Evolutionary conservation across 2,888 invertebrate genomes (phyloP).

Genomic region (Monoplex corrugatus): DNA sequence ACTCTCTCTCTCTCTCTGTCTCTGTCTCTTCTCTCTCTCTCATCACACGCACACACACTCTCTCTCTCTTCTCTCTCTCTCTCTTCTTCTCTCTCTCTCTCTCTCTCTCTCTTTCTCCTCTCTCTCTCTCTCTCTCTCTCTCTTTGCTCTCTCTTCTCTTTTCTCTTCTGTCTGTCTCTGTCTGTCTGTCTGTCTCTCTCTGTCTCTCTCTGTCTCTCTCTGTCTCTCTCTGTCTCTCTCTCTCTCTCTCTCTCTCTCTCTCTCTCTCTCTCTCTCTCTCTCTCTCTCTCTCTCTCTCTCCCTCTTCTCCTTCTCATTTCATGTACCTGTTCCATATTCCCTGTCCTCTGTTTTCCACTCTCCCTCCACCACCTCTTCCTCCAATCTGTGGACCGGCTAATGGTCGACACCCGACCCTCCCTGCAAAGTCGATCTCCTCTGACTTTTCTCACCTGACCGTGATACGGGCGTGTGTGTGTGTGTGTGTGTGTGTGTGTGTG

Average conservation of each 20-base stretch:
- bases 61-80: too few relatives aligned
- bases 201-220: background rate
- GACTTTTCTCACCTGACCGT: background rate
- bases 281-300: background rate
- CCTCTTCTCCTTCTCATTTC: background rate
- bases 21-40: too few relatives aligned
- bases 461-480: background rate
- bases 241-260: background rate
- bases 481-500: slow-evolving; percentile 22
- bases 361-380: background rate
- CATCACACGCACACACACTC: too few relatives aligned
- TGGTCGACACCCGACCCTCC: background rate
- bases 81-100: too few relatives aligned
- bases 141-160: too few relatives aligned
- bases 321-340: background rate
- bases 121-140: too few relatives aligned
- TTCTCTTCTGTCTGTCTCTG: background rate
- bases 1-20: too few relatives aligned
- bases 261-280: background rate
- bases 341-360: background rate
- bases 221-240: background rate
- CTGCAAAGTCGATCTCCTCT: background rate
- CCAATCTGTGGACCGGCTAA: too few relatives aligned
- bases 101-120: too few relatives aligned
- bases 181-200: background rate